Conservation (phyloP, 2,113 vertebrate genomes). For the Carassius auratus region DNA sequence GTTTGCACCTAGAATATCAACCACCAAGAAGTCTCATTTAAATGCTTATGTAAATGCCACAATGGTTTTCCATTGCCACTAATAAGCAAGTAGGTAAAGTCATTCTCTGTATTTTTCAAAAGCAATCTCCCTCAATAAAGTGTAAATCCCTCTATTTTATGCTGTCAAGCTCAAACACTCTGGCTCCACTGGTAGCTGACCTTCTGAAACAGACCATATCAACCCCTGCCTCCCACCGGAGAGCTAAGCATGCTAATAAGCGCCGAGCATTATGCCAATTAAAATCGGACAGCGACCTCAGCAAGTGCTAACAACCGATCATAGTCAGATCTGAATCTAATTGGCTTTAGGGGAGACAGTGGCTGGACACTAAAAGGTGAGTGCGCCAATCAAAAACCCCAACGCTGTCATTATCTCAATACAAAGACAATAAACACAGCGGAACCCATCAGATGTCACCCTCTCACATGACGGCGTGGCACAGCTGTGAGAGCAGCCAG, state of each 20-base stretch:
- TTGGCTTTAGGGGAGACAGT: slow-evolving; percentile 52
- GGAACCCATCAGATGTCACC: neutral
- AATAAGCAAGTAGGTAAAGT: neutral
- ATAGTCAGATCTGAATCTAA: slow-evolving; percentile 57
- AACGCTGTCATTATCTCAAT: slow-evolving; percentile 33
- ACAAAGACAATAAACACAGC: slow-evolving; percentile 36
- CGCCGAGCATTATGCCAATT: slow-evolving; percentile 58
- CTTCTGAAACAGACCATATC: slow-evolving; percentile 46
- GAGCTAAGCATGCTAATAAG: slow-evolving; percentile 55
- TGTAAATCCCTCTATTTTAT: slow-evolving; percentile 31
- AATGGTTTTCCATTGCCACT: neutral
- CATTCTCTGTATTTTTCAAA: neutral
- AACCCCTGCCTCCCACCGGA: slow-evolving; percentile 21
- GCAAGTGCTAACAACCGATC: slow-evolving; percentile 34
- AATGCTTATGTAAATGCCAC: neutral
- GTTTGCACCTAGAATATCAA: neutral
- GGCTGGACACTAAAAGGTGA: slow-evolving; percentile 49
- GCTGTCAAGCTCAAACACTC: slow-evolving; percentile 44
- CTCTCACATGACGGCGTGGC: neutral
- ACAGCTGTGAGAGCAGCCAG: neutral
- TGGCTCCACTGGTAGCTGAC: slow-evolving; percentile 46
- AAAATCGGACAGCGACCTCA: slow-evolving; percentile 48
- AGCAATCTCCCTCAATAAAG: neutral
- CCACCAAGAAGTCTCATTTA: neutral
- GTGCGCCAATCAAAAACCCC: slow-evolving; percentile 42